Conservation (phyloP, 2,113 vertebrate species). For the Anolis carolinensis region DNA sequence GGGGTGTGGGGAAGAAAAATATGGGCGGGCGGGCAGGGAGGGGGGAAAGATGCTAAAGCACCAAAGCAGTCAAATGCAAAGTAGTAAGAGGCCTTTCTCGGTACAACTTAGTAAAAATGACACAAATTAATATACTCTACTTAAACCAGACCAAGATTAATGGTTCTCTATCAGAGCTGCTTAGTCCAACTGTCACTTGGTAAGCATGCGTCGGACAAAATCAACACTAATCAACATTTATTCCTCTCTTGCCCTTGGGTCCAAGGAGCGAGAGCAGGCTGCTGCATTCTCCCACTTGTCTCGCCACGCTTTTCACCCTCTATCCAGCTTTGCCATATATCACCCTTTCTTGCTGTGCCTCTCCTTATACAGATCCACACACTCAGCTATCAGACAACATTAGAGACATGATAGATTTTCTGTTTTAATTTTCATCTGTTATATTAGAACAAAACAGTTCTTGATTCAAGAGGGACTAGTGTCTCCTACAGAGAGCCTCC, state of each 20-base stretch:
- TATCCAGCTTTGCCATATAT: slow-evolving; percentile 93
- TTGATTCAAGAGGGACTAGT: slow-evolving; percentile 74
- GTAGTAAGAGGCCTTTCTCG: slow-evolving; percentile 87
- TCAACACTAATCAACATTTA: slow-evolving; percentile 99
- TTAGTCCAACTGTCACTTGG: slow-evolving; percentile 98
- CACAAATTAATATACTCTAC: slow-evolving; percentile 99
- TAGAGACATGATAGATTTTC: slow-evolving; percentile 97
- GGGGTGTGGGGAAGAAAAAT: slow-evolving; percentile 1
- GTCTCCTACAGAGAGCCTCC: slow-evolving; percentile 71
- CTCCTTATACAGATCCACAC: slow-evolving; percentile 79
- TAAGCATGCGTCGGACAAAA: slow-evolving; percentile 94
- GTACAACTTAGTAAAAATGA: slow-evolving; percentile 97
- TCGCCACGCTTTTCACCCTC: slow-evolving; percentile 96
- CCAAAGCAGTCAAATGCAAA: slow-evolving; percentile 82
- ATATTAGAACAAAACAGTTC: slow-evolving; percentile 84
- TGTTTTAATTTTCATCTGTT: slow-evolving; percentile 98
- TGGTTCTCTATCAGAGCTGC: slow-evolving; percentile 95
- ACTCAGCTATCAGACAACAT: slow-evolving; percentile 88
- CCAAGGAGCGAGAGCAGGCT: slow-evolving; percentile 83
- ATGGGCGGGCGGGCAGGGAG: not conserved
- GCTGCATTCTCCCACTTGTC: slow-evolving; percentile 76
- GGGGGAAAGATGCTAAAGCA: slow-evolving; percentile 67
- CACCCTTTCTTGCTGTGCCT: slow-evolving; percentile 82
- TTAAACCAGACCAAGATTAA: slow-evolving; percentile 99
- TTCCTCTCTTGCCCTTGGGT: slow-evolving; percentile 97